Conservation (phyloP, 2,888 invertebrate genomes). For the Orchesellides sinensis region DNA sequence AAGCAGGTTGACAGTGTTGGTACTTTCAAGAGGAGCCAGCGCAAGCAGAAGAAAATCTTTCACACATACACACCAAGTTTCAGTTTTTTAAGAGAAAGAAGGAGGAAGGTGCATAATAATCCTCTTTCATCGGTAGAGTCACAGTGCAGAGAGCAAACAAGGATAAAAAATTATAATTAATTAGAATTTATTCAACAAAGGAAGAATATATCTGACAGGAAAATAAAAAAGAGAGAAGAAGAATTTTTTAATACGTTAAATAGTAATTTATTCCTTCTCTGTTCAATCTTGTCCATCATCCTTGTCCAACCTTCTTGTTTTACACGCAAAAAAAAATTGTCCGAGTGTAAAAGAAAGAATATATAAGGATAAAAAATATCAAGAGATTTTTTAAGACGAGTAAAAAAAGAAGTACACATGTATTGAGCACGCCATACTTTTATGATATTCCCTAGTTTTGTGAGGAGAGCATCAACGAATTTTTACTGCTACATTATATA, state of each 20-base stretch:
- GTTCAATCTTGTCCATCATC: too few relatives aligned
- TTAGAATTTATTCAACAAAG: background rate
- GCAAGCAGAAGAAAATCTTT: too few relatives aligned
- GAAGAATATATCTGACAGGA: background rate
- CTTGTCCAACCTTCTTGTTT: too few relatives aligned
- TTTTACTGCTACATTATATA: background rate
- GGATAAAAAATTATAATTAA: background rate
- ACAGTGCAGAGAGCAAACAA: slow-evolving; percentile 40
- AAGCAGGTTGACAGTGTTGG: slow-evolving; percentile 62
- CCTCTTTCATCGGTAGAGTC: background rate
- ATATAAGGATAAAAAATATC: background rate
- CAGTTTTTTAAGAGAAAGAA: slow-evolving; percentile 29
- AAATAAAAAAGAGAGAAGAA: background rate
- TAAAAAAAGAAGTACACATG: background rate
- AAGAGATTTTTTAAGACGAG: background rate
- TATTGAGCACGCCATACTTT: too few relatives aligned
- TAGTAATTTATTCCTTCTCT: too few relatives aligned
- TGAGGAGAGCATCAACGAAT: too few relatives aligned
- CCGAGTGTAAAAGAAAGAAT: background rate
- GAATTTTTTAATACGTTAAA: too few relatives aligned
- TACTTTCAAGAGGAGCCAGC: slow-evolving; percentile 20
- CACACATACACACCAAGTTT: too few relatives aligned
- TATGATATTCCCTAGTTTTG: too few relatives aligned
- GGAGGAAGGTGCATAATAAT: slow-evolving; percentile 44
- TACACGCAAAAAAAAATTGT: background rate